These are phyloP conservation scores for Scomber japonicus DNA, from an alignment of 2,113 vertebrate species.

Conservation along the genomic window DNA sequence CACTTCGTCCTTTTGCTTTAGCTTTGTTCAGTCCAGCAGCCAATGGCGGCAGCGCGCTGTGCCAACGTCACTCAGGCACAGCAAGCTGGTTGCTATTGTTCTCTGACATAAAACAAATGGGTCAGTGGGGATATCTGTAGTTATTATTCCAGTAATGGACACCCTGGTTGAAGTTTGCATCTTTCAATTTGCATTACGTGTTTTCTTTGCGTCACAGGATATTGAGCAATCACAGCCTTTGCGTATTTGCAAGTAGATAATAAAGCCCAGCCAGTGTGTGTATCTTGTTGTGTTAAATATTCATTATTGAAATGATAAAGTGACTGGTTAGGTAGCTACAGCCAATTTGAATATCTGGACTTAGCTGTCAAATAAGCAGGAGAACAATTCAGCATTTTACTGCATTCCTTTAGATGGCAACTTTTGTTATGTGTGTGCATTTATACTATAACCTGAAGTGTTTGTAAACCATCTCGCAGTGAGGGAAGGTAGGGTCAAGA, in stretches of 20 bases:
- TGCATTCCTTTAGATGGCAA: neutral
- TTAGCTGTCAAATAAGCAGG: neutral
- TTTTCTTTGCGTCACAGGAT: neutral
- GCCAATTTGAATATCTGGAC: neutral
- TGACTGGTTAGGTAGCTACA: neutral
- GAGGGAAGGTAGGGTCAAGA: conserved; percentile 29
- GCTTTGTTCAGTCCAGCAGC: conserved; percentile 76
- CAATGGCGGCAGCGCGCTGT: conserved; percentile 62
- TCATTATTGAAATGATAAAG: neutral
- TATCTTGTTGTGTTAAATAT: neutral
- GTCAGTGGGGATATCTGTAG: conserved; percentile 40
- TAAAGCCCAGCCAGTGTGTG: neutral
- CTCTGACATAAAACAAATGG: conserved; percentile 66
- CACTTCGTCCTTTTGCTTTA: conserved; percentile 41
- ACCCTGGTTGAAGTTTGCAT: neutral
- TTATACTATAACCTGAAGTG: neutral
- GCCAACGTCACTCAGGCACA: conserved; percentile 53
- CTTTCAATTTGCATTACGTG: neutral
- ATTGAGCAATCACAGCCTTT: neutral
- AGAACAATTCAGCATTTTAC: neutral
- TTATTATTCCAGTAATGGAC: conserved; percentile 16
- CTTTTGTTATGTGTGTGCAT: neutral
- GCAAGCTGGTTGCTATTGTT: conserved; percentile 73
- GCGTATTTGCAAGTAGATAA: neutral
- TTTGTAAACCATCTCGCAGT: neutral